Base-by-base conservation (phyloP, 1,140 invertebrate species). In the Drosophila paulistorum region DNA sequence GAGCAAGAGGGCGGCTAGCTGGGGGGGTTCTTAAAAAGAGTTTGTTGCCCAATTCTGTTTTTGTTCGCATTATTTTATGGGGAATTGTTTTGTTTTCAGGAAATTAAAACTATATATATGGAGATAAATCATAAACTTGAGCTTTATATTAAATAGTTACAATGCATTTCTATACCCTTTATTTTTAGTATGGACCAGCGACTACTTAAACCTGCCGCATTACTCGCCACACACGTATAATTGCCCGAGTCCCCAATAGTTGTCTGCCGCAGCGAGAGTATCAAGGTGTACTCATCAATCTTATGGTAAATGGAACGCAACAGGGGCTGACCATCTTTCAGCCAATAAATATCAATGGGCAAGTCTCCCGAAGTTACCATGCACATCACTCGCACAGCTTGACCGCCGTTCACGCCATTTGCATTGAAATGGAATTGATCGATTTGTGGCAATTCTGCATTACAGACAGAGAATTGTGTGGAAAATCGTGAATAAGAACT, bases 1-100 rank as follows among this genome's bases (percentile, higher is more conserved):
- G 65, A 95, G 94, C 83, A 95, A 94, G 82, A 97, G 96, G 63
- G 96, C 95, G 81, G 95, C 94, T 92, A 97, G 96, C 93, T 95
- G 94, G 61, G 96, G 96, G 77, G 94, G 93, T 92, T 96, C 96
- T 97, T 57, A 65, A 14, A 7, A 11, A 37, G 55, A 14, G 77
- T 80, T 81, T 65, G 73, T 81, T 77, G 72, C 79, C 61, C 58
- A 81, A 81, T 69, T 81, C 78, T 77, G 73, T 81, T 62, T 73
- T 77, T 81, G 11, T 30, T 2, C 0, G 10, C 3, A 39, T 26
- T 11, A 11, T 17, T 33, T 20, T 45, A 30, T 3, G 6, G 37
- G 23, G 11, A 30, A 30, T 30, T 30, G 5, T 6, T 4, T 37
- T 7, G n/a, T 4, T 26, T 63, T 37, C 92, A 82, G 65, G 48